Base-by-base conservation (phyloP, 2,888 invertebrate species). In the Phengaris arion region DNA sequence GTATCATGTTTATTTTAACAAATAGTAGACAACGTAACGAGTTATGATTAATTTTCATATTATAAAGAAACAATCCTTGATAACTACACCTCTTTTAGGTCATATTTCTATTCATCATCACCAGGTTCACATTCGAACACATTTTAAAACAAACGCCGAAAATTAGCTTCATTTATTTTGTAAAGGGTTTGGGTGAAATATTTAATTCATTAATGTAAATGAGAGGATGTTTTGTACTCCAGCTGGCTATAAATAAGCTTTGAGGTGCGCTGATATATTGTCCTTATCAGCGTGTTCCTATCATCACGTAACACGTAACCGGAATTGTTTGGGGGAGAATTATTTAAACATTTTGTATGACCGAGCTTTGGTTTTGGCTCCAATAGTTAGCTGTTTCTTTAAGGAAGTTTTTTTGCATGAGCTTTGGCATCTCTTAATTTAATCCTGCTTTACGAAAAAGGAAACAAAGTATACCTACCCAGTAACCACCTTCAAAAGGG, bases 131-230 rank as follows among this genome's bases (percentile, higher is more conserved):
- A 52, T 12, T 12, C 52, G 52, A 12, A 12, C 52, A 12, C 52
- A 12, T 52, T 12, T 52, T 12, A 52, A 52, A 52, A 12, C 4
- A 52, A 55, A 35, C 35, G 10, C 5, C 1, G 8, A 64, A 64
- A 45, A 64, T 45, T 6, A 13, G 35, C 64, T 64, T 10, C 59
- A 59, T 59, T 59, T 12, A 64, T 64, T 64, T 64, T 45, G 64
- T 64, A 35, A 35, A 5, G 35, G 6, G 64, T 45, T 64, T 45
- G 35, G 55, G 76, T 76, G 77, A 77, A 78, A 80, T 78, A 80
- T 79, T 79, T 77, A 78, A 79, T 77, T 76, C 77, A 76, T 77
- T 75, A 77, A 79, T 79, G 77, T 77, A 76, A 77, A 78, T 74
- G 79, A 76, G 77, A 68, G 72, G 54, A 72, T 22, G 52, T 54